Conservation (phyloP, 2,888 invertebrate genomes). For the Dorcus hopei region DNA sequence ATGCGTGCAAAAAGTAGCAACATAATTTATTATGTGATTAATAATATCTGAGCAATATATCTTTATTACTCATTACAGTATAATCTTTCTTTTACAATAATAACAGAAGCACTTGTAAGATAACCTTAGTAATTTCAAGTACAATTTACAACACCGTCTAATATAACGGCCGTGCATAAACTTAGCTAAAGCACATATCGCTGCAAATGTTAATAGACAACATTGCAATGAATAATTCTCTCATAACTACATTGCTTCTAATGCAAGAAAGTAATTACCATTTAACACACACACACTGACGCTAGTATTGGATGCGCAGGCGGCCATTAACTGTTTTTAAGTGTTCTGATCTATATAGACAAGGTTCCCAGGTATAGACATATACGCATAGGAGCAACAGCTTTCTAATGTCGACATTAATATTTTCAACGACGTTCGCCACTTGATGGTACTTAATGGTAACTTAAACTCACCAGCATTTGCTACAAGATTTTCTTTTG, state of each 20-base stretch:
- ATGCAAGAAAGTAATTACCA: conserved; percentile 17
- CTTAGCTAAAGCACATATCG: conserved; percentile 12
- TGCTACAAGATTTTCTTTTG: too few relatives aligned
- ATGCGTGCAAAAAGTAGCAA: neutral
- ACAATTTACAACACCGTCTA: conserved; percentile 19
- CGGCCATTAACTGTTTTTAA: conserved; percentile 8
- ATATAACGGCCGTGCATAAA: conserved; percentile 11
- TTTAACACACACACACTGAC: conserved; percentile 8
- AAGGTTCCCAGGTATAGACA: neutral
- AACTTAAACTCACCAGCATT: too few relatives aligned
- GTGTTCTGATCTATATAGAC: conserved; percentile 12
- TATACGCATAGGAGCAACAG: neutral
- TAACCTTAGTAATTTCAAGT: conserved; percentile 9
- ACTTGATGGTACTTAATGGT: too few relatives aligned
- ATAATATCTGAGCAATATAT: conserved; percentile 8
- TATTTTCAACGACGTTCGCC: neutral
- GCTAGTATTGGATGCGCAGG: conserved; percentile 5
- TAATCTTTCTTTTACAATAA: neutral
- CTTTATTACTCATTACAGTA: conserved; percentile 8
- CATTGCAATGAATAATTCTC: conserved; percentile 18
- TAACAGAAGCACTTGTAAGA: conserved; percentile 11
- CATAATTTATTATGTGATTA: conserved; percentile 1
- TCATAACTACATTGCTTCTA: conserved; percentile 15
- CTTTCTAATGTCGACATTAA: conserved; percentile 1
- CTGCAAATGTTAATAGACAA: conserved; percentile 18